Evolutionary conservation across 2,113 vertebrate genomes (phyloP).

Genomic region (Podocnemis expansa): DNA sequence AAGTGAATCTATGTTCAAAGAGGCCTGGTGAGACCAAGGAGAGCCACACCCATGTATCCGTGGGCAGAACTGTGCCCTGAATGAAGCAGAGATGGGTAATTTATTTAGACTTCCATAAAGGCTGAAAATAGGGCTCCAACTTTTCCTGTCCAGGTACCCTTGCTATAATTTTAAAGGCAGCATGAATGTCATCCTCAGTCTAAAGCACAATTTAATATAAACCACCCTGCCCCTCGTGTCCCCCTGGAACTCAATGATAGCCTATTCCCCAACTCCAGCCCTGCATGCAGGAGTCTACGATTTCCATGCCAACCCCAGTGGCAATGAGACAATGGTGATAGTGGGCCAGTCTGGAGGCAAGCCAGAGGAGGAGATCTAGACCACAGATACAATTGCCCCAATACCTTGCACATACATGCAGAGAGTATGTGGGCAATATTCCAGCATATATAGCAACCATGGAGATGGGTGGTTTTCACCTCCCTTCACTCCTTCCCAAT

Average conservation of each 20-base stretch:
- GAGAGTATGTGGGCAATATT: not conserved
- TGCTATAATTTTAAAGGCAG: not conserved
- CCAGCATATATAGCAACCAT: not conserved
- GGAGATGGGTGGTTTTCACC: not conserved
- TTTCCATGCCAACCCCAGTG: not conserved
- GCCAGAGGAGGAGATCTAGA: not conserved
- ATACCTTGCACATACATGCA: not conserved
- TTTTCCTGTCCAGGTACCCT: not conserved
- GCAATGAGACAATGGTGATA: not conserved
- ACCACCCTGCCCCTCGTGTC: not conserved
- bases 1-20: slow-evolving; percentile 14
- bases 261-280: not conserved
- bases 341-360: not conserved
- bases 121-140: not conserved
- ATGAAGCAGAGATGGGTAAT: not conserved
- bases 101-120: not conserved
- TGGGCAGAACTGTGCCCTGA: not conserved
- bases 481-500: not conserved
- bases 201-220: not conserved
- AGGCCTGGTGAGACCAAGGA: not conserved
- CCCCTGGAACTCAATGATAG: not conserved
- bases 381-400: not conserved
- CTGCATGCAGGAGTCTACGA: not conserved
- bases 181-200: not conserved
- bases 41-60: not conserved